Base-by-base conservation (phyloP, 2,888 invertebrate genomes). In the Sycophila texana region DNA sequence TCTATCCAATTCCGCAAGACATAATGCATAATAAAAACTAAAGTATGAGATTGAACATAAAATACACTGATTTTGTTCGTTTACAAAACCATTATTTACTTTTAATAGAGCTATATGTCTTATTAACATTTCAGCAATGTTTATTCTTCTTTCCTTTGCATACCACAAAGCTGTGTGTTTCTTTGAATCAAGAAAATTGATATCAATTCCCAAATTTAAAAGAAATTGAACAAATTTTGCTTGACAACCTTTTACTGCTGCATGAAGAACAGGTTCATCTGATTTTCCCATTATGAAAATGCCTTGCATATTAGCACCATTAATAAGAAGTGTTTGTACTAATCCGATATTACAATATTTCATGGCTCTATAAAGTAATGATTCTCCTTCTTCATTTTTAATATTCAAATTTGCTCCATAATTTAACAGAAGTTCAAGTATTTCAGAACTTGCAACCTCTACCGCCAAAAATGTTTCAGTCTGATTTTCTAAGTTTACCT, bases 361-460 rank as follows among this genome's bases (percentile, higher is more conserved):
- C 66, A 72, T 72, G 2, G 77, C 71, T 51, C 51, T 53, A n/a
- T 51, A 77, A 16, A 77, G 53, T 16, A 77, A 51, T 14, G 77
- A 77, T 20, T 66, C 51, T 7, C 77, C 71, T 12, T 30, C n/a
- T 12, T 10, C 16, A 58, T 60, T 72, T 14, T 20, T n/a, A 2
- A 65, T 72, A 66, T 77, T 77, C 2, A 77, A 58, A 18, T 77
- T 60, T 22, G 66, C 71, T 13, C 77, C 77, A 13, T 72, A n/a
- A 18, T 58, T 20, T 51, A 77, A 22, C 3, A 77, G 18, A 13
- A 39, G 30, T n/a, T 66, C 58, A 22, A 77, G 58, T 16, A 72
- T 72, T 18, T 20, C 51, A 22, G 22, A 30, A 53, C 66, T 60
- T 12, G 66, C 71, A 7, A 30, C 30, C 39, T 72, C 58, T 0